phyloP scores from a whole-genome alignment of 2,797 vertebrate species.

The Eospalax fontanierii region DNA sequence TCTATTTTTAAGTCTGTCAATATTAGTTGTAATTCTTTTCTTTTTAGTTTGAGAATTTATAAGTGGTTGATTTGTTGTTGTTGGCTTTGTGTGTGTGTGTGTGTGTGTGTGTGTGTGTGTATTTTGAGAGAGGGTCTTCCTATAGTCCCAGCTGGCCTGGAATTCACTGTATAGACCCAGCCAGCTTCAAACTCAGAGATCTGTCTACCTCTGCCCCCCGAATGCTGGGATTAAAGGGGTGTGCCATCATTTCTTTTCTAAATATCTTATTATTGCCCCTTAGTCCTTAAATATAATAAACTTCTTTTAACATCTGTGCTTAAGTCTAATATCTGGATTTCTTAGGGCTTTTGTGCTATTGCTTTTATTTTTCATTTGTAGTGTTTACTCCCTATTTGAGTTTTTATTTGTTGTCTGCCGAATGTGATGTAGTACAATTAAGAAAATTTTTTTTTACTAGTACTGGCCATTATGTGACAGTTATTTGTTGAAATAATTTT shows the following conservation, averaged over 20 bases:
- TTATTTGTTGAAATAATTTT: no score
- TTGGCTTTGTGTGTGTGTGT: no score
- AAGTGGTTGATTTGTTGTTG: neutral
- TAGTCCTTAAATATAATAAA: neutral
- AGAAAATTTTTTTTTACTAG: no score
- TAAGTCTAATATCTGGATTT: neutral
- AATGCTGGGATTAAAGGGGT: neutral
- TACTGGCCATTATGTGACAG: neutral
- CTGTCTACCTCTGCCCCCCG: neutral
- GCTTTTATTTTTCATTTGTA: slow-evolving; percentile 11
- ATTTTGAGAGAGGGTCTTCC: neutral
- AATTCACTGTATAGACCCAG: no score
- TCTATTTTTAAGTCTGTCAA: neutral
- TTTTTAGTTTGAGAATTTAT: slow-evolving; percentile 27
- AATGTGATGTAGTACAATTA: neutral
- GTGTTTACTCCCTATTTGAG: neutral
- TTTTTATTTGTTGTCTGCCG: slow-evolving; percentile 13
- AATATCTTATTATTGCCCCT: neutral
- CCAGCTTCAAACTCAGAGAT: no score
- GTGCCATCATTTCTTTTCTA: neutral
- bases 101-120: no score
- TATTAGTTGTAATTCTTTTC: slow-evolving; percentile 12
- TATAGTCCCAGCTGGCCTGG: no score
- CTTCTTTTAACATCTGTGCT: neutral
- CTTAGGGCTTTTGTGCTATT: neutral